Evolutionary conservation across 2,888 invertebrate genomes (phyloP), one percentile per base, ranked within the genome.

Genomic region (Spodoptera exigua): DNA sequence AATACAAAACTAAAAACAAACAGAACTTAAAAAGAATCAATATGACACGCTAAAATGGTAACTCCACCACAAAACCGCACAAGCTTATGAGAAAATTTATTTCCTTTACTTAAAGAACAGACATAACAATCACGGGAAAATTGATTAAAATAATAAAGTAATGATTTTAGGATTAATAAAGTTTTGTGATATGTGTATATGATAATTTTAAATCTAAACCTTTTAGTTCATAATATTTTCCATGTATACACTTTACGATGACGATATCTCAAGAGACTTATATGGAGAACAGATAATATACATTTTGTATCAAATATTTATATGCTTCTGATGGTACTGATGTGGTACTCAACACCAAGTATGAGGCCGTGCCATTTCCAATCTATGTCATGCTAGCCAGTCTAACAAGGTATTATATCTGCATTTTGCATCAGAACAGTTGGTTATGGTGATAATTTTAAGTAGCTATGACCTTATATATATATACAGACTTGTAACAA

Each of bases 391-490:
- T 14, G 16, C 10, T 16, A 39, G 34, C 62, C 61, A 35, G 43
- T 61, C 18, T 48, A 44, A 68, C 61, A 36, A 48, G 60, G 68
- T 44, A 16, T 27, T 60, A 41, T 34, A 21, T 21, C 16, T 16
- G 10, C 27, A 21, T 48, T 37, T 13, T 60, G 48, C 17, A 14
- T 12, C 32, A 69, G 39, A 16, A 61, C 48, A 35, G 43, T 48
- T 43, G 69, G 18, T 61, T 17, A 62, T 62, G 43, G 13, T 48
- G 69, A 68, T 49, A 43, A 35, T 48, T 63, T 39, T 45, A 48
- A 61, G 61, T 68, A 39, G 27, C 4, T 27, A 9, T 61, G 37
- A 48, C 35, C 3, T 16, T 34, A 39, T 32, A 34, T 47, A 14
- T 4, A 9, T 11, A 18, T 40, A 12, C 11, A 11, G 3, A 16